Evolutionary conservation across 2,797 vertebrate species (phyloP).

Genomic region (Anas capensis): DNA sequence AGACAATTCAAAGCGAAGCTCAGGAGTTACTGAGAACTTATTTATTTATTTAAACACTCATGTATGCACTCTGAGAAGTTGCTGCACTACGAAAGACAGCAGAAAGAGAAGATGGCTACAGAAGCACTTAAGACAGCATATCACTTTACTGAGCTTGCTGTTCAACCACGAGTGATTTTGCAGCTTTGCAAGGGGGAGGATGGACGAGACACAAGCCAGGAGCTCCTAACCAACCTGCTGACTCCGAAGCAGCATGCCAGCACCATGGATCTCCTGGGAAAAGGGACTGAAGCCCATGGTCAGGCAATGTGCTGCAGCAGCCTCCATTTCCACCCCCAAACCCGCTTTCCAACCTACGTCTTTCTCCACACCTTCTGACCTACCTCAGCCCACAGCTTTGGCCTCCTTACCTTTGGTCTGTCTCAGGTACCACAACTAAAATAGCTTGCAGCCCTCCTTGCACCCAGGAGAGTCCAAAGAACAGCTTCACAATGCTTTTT

Average conservation of each 20-base stretch:
- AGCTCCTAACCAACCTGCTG: not conserved
- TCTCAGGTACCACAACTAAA: accelerated
- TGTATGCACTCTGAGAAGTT: not conserved
- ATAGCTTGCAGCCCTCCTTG: not conserved
- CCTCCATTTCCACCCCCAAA: not conserved
- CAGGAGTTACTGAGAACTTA: not conserved
- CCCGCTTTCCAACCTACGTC: not conserved
- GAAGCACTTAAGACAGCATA: not conserved
- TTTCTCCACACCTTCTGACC: not conserved
- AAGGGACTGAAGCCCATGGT: accelerated
- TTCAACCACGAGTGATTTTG: not conserved
- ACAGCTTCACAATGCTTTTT: not conserved
- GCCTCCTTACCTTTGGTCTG: not conserved
- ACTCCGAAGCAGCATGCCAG: accelerated
- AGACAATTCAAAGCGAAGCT: not conserved
- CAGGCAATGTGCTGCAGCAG: accelerated
- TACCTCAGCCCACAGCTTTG: not conserved
- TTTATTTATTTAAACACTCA: not conserved
- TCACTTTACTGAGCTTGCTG: not conserved
- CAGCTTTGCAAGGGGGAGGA: not conserved
- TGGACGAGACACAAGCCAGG: not conserved
- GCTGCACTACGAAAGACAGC: not conserved
- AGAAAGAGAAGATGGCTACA: not conserved
- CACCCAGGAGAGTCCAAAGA: not conserved
- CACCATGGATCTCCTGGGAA: not conserved